Base-by-base conservation (phyloP, 2,113 vertebrate species). In the Ariopsis seemanni region DNA sequence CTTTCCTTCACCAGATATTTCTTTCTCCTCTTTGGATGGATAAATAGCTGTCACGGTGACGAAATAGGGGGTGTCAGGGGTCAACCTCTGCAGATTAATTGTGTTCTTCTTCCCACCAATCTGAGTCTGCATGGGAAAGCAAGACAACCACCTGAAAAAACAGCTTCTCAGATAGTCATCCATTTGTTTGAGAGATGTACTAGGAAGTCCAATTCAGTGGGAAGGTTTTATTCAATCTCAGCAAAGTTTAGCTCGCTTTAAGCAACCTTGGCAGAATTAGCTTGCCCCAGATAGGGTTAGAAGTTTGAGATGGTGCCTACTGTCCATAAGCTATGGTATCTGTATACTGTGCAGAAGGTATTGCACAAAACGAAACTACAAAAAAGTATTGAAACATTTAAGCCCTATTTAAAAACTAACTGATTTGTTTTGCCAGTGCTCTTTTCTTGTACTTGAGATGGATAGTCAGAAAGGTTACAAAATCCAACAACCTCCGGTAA, bases 21-120 rank as follows among this genome's bases (percentile, higher is more conserved):
- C 94, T 30, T 92, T 92, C 12, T 96, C 97, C 78, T 96, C 95
- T 30, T 96, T 97, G 0, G 92, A 96, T 0, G 94, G 91, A 0
- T 99, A 99, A 17, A 96, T 17, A 0, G 97, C 97, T 48, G 95
- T 95, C 83, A 99, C 98, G 0, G 93, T 95, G 90, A 99, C 97
- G 9, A 93, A 86, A 86, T 99, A 99, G 0, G 96, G 96, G 0
- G 97, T 99, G 87, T 99, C 96, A 1, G 98, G 97, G 88, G 96
- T 97, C 93, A 99, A 94, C 88, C 97, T 98, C 92, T 97, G 97
- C 78, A 99, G 95, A 71, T 98, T 93, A 87, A 99, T 94, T 0
- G 95, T 97, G 87, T 95, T 98, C 94, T 98, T 97, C 89, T 96
- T 96, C 57, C 97, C 97, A 90, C 97, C 98, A 81, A 99, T 92